Conservation (phyloP, 2,797 vertebrate species). For the Paratrypauchen microcephalus region DNA sequence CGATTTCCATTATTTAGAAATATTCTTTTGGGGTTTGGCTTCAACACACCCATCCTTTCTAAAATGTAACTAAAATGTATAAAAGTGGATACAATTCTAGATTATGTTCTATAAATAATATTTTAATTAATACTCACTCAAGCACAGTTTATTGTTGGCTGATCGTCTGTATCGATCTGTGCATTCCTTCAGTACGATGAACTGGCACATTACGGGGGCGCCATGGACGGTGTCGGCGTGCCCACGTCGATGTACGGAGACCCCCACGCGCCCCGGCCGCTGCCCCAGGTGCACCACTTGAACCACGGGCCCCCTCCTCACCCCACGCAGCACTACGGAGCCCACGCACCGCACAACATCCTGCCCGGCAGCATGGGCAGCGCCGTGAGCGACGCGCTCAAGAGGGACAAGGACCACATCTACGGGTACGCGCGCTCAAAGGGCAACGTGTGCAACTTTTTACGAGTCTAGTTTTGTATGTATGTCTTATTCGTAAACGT, state of each 20-base stretch:
- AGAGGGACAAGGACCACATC: slow-evolving; percentile 99
- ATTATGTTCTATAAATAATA: no score
- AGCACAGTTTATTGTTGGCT: neutral
- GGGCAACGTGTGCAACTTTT: no score
- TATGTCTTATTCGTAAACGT: no score
- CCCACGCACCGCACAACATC: slow-evolving; percentile 97
- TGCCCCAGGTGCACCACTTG: slow-evolving; percentile 97
- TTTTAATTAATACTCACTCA: neutral
- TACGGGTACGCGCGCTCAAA: slow-evolving; percentile 84
- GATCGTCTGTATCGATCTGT: neutral
- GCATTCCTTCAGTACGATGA: slow-evolving; percentile 90
- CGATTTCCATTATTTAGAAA: no score
- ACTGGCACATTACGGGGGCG: slow-evolving; percentile 97
- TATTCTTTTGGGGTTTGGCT: no score
- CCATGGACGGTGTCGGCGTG: slow-evolving; percentile 89
- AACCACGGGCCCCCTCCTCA: slow-evolving; percentile 99
- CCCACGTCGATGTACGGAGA: slow-evolving; percentile 98
- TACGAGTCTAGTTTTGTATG: neutral
- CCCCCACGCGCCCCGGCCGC: slow-evolving; percentile 96
- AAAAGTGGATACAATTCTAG: no score
- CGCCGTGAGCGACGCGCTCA: slow-evolving; percentile 99
- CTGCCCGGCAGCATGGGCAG: slow-evolving; percentile 99
- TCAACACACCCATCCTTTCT: no score
- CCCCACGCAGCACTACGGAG: slow-evolving; percentile 98
- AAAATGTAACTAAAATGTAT: no score